These are phyloP conservation scores for Limanda limanda DNA, from an alignment of 2,113 vertebrate genomes.

Conservation along the genomic window DNA sequence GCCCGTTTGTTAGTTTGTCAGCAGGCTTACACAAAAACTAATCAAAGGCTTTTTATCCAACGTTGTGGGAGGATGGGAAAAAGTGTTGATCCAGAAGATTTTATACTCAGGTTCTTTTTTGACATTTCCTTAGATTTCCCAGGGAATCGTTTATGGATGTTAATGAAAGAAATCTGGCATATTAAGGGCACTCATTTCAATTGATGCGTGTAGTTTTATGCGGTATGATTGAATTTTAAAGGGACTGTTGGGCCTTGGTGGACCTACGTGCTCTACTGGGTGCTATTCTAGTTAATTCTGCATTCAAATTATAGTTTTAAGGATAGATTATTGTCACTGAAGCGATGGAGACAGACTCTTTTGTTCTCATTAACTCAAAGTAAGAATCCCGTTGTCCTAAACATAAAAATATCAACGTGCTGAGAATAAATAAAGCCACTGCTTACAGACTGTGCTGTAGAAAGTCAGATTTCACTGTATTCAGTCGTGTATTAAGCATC, in stretches of 20 bases:
- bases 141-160: too few relatives aligned
- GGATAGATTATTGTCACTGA: constrained; percentile 1
- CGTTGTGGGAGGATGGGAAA: too few relatives aligned
- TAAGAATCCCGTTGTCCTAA: constrained; percentile 9
- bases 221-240: too few relatives aligned
- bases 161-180: too few relatives aligned
- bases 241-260: neutral
- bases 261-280: neutral
- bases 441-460: constrained; percentile 53
- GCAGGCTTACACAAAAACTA: neutral
- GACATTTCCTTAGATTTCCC: too few relatives aligned
- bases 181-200: too few relatives aligned
- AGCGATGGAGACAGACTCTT: neutral
- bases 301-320: neutral
- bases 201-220: too few relatives aligned
- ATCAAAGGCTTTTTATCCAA: neutral
- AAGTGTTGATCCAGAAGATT: too few relatives aligned
- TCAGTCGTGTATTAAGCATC: constrained; percentile 75
- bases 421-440: constrained; percentile 75
- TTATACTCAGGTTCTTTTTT: too few relatives aligned
- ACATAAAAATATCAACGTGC: constrained; percentile 38
- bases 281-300: neutral
- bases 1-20: neutral
- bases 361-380: constrained; percentile 17
- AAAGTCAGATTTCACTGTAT: constrained; percentile 58